Base-by-base conservation (phyloP, 2,888 invertebrate species). In the Hirtodrosophila alboralis region DNA sequence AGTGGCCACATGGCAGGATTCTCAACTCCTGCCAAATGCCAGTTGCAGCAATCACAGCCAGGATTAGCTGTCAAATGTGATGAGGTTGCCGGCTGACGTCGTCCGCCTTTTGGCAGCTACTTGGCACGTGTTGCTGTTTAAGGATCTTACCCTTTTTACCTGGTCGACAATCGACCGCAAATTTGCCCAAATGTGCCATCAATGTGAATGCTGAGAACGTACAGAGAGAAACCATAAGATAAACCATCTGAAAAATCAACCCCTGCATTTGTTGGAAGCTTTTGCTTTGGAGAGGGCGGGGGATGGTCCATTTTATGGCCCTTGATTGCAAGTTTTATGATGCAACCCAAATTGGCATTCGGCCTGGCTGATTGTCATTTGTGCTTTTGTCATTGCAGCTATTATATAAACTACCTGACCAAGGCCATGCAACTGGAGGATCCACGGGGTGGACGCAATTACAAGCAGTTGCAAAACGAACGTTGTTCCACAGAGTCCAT, bases 351-450 rank as follows among this genome's bases (percentile, higher is more conserved):
- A 43, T 44, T 61, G 47, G 23, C 18, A 18, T 18, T 18, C 18
- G 18, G 18, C 18, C 18, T 18, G 18, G 4, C 47, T 26, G 40
- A 38, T 16, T 33, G 37, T 41, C 21, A 27, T 47, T 47, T 40
- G 37, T 61, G 23, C 23, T 23, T 6, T 23, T n/a, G 41, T 63
- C 62, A 26, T 84, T 77, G 23, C 90, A 96, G 95, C 81, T 95
- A 95, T 90, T 95, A 94, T 86, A 93, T 95, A 71, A 95, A 96
- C 90, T 95, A 94, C 88, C 92, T 92, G 63, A 94, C 93, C 43
- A 94, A 94, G 90, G 93, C 93, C 34, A 95, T 95, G 72, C 94
- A 94, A 79, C 94, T 95, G 93, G 95, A 95, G 85, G 95, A 96
- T 91, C 95, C 95, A 10, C 92, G 95, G 77, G 90, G 91, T 74